These are phyloP conservation scores for Ypsolopha scabrella DNA, from an alignment of 2,888 invertebrate genomes.

Conservation along the genomic window DNA sequence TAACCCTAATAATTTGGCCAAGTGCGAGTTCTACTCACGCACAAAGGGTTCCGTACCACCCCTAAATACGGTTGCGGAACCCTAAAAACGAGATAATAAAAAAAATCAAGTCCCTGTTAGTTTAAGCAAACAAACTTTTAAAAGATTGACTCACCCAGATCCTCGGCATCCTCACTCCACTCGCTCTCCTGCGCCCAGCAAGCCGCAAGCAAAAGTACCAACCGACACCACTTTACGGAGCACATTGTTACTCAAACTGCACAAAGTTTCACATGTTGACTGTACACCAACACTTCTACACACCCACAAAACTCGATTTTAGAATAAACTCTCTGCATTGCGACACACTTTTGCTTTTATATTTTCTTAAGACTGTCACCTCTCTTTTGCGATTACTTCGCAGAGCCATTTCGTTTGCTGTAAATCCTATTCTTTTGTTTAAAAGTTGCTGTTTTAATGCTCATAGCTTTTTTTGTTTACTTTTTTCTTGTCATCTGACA, in stretches of 20 bases:
- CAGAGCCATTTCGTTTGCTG: background rate
- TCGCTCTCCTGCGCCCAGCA: constrained; percentile 63
- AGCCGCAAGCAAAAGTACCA: constrained; percentile 53
- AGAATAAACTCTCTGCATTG: background rate
- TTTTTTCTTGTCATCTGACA: no score
- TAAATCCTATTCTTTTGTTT: background rate
- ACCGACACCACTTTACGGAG: constrained; percentile 50
- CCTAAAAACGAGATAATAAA: no score
- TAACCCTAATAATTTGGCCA: no score
- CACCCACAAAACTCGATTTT: background rate
- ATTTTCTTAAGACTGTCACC: background rate
- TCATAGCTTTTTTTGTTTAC: no score
- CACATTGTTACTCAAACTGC: constrained; percentile 34
- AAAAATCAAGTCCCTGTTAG: background rate
- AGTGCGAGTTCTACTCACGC: no score
- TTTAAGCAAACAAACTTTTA: background rate
- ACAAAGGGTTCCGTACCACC: no score
- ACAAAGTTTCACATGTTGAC: constrained; percentile 23
- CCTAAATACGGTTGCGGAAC: no score
- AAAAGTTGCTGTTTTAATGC: no score
- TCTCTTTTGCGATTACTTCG: background rate
- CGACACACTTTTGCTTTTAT: background rate
- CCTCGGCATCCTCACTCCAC: constrained; percentile 64
- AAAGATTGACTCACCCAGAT: constrained; percentile 38
- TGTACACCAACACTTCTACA: background rate